Base-by-base conservation (phyloP, 2,888 invertebrate species). In the Drosophila putrida region DNA sequence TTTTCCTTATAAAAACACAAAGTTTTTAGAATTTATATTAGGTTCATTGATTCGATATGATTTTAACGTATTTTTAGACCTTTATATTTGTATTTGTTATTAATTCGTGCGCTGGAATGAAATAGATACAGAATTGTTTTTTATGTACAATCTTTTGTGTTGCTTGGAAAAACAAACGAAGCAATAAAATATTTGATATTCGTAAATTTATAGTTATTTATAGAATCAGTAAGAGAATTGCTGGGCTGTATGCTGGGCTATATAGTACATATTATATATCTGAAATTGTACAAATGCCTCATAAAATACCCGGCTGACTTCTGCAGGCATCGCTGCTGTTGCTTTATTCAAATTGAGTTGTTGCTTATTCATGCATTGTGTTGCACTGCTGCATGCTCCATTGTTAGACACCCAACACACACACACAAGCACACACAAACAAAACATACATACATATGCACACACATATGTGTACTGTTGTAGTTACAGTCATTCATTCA, bases 341-440 rank as follows among this genome's bases (percentile, higher is more conserved):
- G 82, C 67, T 75, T 71, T 78, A 82, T 88, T 88, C 80, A 85
- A 88, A 83, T 88, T 78, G 86, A 83, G 83, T 78, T 88, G 77
- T 88, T 78, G 85, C 79, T 85, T 80, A 82, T 88, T 86, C 89
- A 80, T 83, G 87, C 89, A 86, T 75, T 80, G 77, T 88, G 89
- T 78, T 86, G 87, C 84, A 83, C 76, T 74, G 67, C 76, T 74
- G 64, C 59, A 68, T 57, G 69, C 72, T 65, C 58, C 59, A 82
- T 82, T 83, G 83, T 83, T 85, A 66, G 69, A 47, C 60, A 55
- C 59, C 55, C 69, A 67, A 61, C 61, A 66, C 63, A 71, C 67
- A 55, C 43, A 50, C 31, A 39, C 36, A 50, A n/a, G n/a, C 53
- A 38, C 20, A 43, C 57, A 54, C 33, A n/a, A 36, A 46, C 35